Percentiles rank a stretch among this genome's conserved stretches.
Conservation (phyloP, 2,113 vertebrate species). For the Empidonax traillii region DNA sequence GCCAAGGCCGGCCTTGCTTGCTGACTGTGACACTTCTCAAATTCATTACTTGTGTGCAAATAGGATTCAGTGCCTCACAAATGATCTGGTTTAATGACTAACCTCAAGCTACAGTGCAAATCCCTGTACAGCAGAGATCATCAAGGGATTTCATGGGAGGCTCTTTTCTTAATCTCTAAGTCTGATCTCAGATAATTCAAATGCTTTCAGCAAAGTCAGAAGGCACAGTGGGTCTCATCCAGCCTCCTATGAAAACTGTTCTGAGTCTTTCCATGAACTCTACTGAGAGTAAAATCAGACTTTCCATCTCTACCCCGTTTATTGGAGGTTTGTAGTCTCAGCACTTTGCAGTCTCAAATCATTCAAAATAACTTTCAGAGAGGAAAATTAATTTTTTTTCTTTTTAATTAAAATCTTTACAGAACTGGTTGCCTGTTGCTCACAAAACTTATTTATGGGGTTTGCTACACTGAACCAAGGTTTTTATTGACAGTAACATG, state of each 20-base stretch:
- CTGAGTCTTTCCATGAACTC: neutral
- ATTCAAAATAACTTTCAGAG: constrained; percentile 10
- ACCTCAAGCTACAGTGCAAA: neutral
- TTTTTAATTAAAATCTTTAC: neutral
- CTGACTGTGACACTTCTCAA: neutral
- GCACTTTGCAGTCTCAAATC: neutral
- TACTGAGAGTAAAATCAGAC: neutral
- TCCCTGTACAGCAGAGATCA: neutral
- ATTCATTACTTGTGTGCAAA: neutral
- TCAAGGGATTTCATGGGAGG: neutral
- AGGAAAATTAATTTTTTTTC: neutral
- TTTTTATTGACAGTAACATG: constrained; percentile 7
- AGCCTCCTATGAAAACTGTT: neutral
- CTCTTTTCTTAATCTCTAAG: neutral
- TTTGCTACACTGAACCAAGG: rapidly evolving
- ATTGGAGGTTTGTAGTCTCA: neutral
- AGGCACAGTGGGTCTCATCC: neutral
- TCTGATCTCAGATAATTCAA: neutral
- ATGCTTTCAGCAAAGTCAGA: neutral
- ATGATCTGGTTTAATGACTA: neutral
- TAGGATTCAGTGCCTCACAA: neutral
- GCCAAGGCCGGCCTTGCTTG: neutral
- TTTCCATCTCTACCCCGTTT: neutral
- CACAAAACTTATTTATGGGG: constrained; percentile 7
- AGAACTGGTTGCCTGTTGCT: neutral